Conservation (phyloP, 2,797 vertebrate species). For the Crossoptilon crossoptilon region DNA sequence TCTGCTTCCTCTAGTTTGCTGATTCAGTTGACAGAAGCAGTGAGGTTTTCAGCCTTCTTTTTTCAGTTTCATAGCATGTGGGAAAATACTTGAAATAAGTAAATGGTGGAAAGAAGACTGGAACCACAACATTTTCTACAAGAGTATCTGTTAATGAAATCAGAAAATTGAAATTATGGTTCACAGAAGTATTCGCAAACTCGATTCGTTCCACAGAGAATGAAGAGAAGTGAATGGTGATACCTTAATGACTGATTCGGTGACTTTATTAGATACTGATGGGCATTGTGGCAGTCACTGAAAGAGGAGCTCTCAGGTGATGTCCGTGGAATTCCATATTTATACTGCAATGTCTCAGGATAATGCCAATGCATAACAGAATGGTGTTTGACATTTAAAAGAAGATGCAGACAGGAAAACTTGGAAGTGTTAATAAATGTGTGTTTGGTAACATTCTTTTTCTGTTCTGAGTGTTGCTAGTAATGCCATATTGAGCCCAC, state of each 20-base stretch:
- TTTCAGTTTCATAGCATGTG: neutral
- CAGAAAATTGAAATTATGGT: neutral
- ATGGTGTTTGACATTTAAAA: slow-evolving; percentile 34
- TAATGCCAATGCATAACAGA: slow-evolving; percentile 62
- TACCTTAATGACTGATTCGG: slow-evolving; percentile 24
- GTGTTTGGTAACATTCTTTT: slow-evolving; percentile 58
- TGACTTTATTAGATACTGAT: slow-evolving; percentile 30
- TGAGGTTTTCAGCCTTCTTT: neutral
- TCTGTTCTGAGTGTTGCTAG: slow-evolving; percentile 35
- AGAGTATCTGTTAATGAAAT: neutral
- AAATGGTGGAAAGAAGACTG: neutral
- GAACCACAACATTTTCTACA: neutral
- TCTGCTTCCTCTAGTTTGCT: neutral
- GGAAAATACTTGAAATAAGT: neutral
- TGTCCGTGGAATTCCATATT: slow-evolving; percentile 47
- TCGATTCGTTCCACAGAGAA: neutral
- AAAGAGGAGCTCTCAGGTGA: slow-evolving; percentile 23
- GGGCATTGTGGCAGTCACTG: slow-evolving; percentile 46
- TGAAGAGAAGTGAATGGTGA: neutral
- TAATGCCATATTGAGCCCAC: slow-evolving; percentile 32
- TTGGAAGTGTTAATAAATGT: slow-evolving; percentile 47
- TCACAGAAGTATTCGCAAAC: neutral
- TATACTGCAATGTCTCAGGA: slow-evolving; percentile 52
- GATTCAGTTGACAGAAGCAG: neutral
- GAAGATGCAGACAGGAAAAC: neutral